Percentiles rank a stretch among this genome's conserved stretches.
Conservation (phyloP, 1,140 invertebrate genomes). For the Bombus cullumanus region DNA sequence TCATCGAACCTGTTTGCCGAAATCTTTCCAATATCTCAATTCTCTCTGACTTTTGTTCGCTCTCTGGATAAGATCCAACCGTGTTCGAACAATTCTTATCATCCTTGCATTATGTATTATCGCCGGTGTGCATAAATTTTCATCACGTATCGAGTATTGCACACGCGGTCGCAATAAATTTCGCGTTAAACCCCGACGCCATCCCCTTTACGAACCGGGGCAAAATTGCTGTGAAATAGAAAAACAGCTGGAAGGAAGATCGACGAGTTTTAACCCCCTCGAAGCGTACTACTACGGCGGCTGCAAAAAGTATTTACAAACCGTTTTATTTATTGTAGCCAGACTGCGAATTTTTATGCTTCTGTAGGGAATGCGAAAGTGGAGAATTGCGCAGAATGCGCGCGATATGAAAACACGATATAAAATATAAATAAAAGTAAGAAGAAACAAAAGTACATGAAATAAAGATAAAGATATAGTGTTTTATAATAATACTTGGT, state of each 20-base stretch:
- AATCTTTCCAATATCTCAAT: neutral
- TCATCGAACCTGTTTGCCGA: neutral
- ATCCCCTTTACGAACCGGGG: too few species aligned
- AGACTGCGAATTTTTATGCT: too few species aligned
- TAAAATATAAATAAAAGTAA: too few species aligned
- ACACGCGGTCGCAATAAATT: conserved; percentile 11
- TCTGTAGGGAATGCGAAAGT: too few species aligned
- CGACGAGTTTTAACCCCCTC: neutral
- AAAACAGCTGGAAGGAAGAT: neutral
- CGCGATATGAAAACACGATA: too few species aligned
- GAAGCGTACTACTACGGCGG: too few species aligned
- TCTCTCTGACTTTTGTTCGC: neutral
- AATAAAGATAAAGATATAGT: too few species aligned
- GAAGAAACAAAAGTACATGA: too few species aligned
- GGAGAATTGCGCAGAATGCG: too few species aligned
- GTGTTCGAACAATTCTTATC: neutral
- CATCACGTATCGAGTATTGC: conserved; percentile 16
- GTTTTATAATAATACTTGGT: too few species aligned
- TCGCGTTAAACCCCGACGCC: conserved; percentile 1
- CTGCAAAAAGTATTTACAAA: too few species aligned
- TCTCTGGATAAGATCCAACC: conserved; percentile 1
- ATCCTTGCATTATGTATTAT: conserved; percentile 9
- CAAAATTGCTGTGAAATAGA: conserved; percentile 13
- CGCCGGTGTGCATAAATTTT: neutral
- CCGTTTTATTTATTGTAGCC: neutral